phyloP scores from a whole-genome alignment of 2,888 invertebrate genomes.

The Pardosa pseudoannulata region DNA sequence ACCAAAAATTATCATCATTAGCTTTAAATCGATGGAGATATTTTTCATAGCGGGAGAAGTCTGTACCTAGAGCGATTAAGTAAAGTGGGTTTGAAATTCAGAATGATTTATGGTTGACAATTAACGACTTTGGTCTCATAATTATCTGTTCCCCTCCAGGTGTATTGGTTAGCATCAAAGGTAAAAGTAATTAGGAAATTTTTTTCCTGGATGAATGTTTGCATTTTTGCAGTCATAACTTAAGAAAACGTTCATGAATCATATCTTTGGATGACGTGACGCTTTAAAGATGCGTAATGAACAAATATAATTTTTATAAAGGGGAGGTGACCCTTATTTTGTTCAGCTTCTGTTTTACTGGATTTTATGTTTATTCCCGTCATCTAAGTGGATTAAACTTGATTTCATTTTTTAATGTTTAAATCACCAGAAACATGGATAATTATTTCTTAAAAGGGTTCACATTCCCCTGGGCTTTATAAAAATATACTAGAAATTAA shows the following conservation, averaged over 20 bases:
- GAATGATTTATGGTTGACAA: constrained; percentile 38
- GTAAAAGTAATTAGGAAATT: constrained; percentile 27
- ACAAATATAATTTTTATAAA: too few species aligned
- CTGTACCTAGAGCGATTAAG: constrained; percentile 6
- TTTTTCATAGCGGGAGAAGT: neutral
- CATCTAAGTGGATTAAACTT: too few species aligned
- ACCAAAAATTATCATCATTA: neutral
- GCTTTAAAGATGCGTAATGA: too few species aligned
- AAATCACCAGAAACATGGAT: too few species aligned
- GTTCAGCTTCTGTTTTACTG: too few species aligned
- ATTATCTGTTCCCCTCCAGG: constrained; percentile 23
- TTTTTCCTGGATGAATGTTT: neutral
- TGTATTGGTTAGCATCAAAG: neutral
- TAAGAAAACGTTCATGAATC: neutral
- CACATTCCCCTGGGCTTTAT: too few species aligned
- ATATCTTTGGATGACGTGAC: too few species aligned
- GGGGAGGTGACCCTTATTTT: too few species aligned
- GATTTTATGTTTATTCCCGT: too few species aligned
- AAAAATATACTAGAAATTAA: too few species aligned
- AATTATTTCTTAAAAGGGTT: too few species aligned
- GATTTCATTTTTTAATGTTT: too few species aligned
- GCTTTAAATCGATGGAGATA: constrained; percentile 9
- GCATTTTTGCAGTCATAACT: neutral
- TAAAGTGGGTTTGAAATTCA: constrained; percentile 5
- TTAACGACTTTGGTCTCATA: constrained; percentile 21